These are phyloP conservation scores for Gorsachius goisagi DNA, from an alignment of 2,113 vertebrate genomes.

Conservation along the genomic window DNA sequence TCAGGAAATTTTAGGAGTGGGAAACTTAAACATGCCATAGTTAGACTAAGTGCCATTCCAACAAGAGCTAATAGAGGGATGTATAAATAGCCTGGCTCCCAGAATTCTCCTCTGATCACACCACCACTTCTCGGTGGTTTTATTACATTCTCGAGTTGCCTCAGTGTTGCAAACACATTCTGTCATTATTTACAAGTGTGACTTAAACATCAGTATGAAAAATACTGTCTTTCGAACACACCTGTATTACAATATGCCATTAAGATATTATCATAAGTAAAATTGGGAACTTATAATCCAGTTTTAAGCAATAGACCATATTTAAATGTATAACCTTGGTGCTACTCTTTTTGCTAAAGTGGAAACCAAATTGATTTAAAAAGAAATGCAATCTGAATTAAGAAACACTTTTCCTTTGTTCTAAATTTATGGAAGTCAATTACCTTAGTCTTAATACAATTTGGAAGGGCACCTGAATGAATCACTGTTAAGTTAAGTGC, in stretches of 20 bases:
- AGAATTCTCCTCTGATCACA: neutral
- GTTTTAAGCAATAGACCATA: neutral
- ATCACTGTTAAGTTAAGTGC: conserved; percentile 5
- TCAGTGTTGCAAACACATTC: neutral
- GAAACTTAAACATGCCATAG: neutral
- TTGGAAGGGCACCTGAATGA: conserved; percentile 34
- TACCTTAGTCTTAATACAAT: neutral
- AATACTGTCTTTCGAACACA: neutral
- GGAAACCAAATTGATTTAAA: neutral
- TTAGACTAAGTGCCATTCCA: neutral
- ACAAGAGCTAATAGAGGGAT: neutral
- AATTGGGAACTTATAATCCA: neutral
- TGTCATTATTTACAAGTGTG: neutral
- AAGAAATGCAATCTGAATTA: neutral
- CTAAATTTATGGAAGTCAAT: conserved; percentile 4
- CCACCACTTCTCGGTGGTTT: neutral
- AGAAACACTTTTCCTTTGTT: neutral
- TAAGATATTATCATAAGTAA: neutral
- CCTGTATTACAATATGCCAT: neutral
- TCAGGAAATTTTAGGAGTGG: neutral
- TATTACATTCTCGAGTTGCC: neutral
- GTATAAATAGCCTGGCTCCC: neutral
- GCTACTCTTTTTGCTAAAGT: neutral
- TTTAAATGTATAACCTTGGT: neutral
- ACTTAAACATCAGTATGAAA: neutral